Evolutionary conservation across 2,797 vertebrate genomes (phyloP), one percentile per base, ranked within the genome.

Genomic region (Acanthis flammea): DNA sequence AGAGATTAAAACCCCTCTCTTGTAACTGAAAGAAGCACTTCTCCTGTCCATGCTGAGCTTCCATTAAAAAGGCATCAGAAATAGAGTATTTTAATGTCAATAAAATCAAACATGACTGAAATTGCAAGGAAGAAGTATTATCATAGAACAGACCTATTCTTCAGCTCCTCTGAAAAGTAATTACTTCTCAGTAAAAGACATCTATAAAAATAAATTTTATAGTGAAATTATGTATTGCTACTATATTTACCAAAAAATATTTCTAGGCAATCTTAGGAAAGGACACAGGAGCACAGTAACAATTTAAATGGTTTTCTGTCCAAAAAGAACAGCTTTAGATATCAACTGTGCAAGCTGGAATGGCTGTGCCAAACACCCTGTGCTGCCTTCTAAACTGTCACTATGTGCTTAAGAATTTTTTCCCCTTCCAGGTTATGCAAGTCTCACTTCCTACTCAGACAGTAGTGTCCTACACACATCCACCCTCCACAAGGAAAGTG

Each of bases 361-460:
- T 0, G 0, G 42, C 41, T 65, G 17, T 50, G 53, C 27, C 76
- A 78, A 62, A 76, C 1, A 4, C 30, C 22, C 50, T 19, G 28
- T 16, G 7, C 25, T 81, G 44, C 24, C 42, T 72, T 63, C 7
- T 39, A 60, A 74, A 54, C 6, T 7, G 15, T 35, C 33, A 63
- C 12, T 2, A 0, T 4, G 70, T 2, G 8, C 24, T 53, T 53
- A 4, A 3, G 7, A 63, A 33, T 22, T 41, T 53, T 44, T 39
- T 47, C 12, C 21, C 55, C 37, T 44, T 65, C 37, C 7, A 55
- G 12, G 27, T 48, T 41, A 84, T 70, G 30, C 30, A 91, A 63
- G 54, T 63, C 53, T 42, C 53, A 42, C 22, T 48, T 82, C 41
- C 53, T 27, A 19, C 61, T 70, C 45, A 55, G 27, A 19, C 18